Evolutionary conservation across 64 coral and sea anemone genomes (phyloP).

Genomic region (Montipora efflorescens): DNA sequence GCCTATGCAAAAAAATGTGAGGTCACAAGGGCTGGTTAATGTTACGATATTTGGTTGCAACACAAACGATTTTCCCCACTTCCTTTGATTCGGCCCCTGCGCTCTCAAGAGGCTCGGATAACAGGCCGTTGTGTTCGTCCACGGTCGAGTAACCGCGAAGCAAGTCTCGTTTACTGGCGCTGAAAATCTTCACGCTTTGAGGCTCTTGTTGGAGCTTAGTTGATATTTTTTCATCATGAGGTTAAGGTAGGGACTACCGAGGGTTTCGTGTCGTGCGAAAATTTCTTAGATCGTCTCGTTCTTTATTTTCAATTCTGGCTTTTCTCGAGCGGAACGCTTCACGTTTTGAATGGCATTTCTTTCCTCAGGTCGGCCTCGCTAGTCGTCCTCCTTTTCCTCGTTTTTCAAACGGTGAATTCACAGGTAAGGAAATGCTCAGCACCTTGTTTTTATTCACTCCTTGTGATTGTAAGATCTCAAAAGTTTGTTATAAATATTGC

Average conservation of each 20-base stretch:
- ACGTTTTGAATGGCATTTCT: constrained; percentile 3
- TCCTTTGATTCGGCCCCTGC: constrained; percentile 25
- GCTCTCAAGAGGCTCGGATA: not conserved
- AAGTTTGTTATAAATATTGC: not conserved
- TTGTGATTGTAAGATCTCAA: not conserved
- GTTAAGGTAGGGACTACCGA: not conserved
- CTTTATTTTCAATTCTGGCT: not conserved
- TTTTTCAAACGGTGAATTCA: constrained; percentile 18
- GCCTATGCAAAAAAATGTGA: constrained; percentile 26
- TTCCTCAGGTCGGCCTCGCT: constrained; percentile 44
- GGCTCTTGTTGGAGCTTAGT: not conserved
- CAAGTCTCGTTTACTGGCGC: not conserved
- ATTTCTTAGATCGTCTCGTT: not conserved
- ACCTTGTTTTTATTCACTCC: not conserved
- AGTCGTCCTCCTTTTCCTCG: constrained; percentile 37
- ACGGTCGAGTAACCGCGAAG: not conserved
- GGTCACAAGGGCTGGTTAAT: constrained; percentile 45
- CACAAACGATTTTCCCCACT: constrained; percentile 36
- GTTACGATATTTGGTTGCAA: constrained; percentile 13
- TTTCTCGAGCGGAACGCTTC: not conserved
- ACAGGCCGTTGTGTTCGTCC: constrained; percentile 13
- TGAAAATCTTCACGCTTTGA: constrained; percentile 9
- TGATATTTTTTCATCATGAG: constrained; percentile 30
- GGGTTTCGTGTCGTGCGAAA: not conserved
- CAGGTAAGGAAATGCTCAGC: constrained; percentile 35